Evolutionary conservation across 2,797 vertebrate species (phyloP), one percentile per base, ranked within the genome.

Genomic region (Anisognathus igniventris): DNA sequence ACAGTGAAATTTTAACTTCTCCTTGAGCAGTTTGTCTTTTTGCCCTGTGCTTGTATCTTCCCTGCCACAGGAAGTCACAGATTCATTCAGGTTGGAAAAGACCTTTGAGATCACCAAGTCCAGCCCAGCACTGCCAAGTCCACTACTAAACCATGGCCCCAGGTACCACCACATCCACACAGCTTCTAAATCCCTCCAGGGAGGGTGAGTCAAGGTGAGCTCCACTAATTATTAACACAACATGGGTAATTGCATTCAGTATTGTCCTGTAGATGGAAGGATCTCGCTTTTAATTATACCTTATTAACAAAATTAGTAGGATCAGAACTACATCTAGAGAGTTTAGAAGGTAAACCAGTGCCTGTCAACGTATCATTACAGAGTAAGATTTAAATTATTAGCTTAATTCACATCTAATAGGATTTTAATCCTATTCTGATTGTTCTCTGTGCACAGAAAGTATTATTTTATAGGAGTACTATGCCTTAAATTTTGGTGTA

Each of bases 391-490:
- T 90, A 66, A 90, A 64, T 93, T 78, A 66, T 88, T 86, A 56
- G 31, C 53, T 81, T 73, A 75, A 54, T 83, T 92, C 78, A 51
- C 7, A 17, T 67, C 39, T 90, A 90, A 88, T 91, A 78, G 70
- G 85, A 78, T 94, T 96, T 94, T 95, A 92, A 94, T 94, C 92
- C 93, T 84, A 18, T 86, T 92, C 73, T 93, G 85, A 88, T 88
- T 88, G 81, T 87, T 95, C 61, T 89, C 35, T 86, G n/a, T 57
- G 37, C 76, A 73, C 37, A 94, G 67, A 77, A 92, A 45, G 70
- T 42, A 27, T 44, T 82, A 39, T 88, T 90, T 92, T 83, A n/a
- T 66, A 75, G 58, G 75, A 80, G 37, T 31, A 7, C 4, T 5
- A 1, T 76, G 45, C n/a, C 64, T 88, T 88, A 73, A 74, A 37